A percentile compares a stretch with the other conserved stretches of the same genome.
Conservation (phyloP, 2,797 vertebrate species). For the Psittacula echo region DNA sequence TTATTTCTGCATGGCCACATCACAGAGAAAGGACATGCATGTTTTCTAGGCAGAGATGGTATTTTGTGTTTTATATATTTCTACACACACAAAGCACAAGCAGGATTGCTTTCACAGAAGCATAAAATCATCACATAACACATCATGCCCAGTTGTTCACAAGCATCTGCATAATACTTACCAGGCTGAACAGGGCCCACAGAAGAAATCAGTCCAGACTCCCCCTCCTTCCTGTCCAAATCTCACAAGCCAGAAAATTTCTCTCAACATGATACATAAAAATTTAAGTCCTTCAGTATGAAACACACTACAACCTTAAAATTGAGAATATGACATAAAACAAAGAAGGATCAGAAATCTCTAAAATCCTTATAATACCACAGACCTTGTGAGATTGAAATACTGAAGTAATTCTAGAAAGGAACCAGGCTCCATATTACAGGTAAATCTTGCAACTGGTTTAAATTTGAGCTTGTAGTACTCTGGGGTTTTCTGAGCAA, state of each 20-base stretch:
- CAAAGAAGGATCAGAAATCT: background rate
- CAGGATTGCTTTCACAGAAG: background rate
- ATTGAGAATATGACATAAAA: background rate
- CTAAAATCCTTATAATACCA: background rate
- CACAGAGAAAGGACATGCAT: background rate
- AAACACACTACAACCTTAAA: background rate
- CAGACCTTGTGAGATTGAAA: background rate
- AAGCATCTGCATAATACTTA: background rate
- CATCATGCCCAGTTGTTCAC: background rate
- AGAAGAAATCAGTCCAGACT: background rate
- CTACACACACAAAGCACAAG: background rate
- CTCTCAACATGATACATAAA: background rate
- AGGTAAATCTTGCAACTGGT: background rate
- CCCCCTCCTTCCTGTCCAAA: background rate
- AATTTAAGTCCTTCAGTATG: background rate
- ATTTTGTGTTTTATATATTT: background rate
- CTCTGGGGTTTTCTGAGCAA: background rate
- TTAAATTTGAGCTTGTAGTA: background rate
- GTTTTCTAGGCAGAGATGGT: background rate
- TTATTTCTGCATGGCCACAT: background rate
- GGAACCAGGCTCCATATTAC: rapidly evolving
- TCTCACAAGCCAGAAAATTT: background rate
- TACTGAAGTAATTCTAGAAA: background rate
- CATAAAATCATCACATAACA: background rate
- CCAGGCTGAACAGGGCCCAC: background rate